These are phyloP conservation scores for Nephrotoma flavescens DNA, from an alignment of 2,888 invertebrate genomes.

Conservation along the genomic window DNA sequence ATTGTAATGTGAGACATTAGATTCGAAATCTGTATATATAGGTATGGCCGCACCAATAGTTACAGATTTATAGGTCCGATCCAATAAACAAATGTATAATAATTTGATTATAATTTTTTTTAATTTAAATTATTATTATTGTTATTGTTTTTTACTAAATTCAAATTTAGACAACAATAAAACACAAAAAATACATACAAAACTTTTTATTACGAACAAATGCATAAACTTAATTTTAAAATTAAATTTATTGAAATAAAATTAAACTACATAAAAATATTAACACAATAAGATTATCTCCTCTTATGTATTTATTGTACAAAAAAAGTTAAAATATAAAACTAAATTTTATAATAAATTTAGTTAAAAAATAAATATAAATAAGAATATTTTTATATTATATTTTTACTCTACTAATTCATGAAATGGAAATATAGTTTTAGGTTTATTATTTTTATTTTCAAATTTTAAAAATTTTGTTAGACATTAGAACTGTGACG, in stretches of 20 bases:
- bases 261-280: not conserved
- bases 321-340: not conserved
- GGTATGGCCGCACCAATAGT: not conserved
- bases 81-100: not conserved
- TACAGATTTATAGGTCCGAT: not conserved
- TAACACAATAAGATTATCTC: not conserved
- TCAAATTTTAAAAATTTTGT: not conserved
- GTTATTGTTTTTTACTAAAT: not conserved
- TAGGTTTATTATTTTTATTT: not conserved
- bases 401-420: not conserved
- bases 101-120: not conserved
- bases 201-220: not conserved
- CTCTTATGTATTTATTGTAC: not conserved
- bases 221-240: not conserved
- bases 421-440: not conserved
- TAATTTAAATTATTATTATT: not conserved
- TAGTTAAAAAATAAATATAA: not conserved
- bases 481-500: not conserved
- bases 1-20: no score
- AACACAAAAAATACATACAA: not conserved
- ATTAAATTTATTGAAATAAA: not conserved
- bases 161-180: not conserved
- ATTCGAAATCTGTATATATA: no score
- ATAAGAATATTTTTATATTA: not conserved
- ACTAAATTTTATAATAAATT: not conserved